phyloP scores from a whole-genome alignment of 2,797 vertebrate species.

The Liparis tanakae region DNA sequence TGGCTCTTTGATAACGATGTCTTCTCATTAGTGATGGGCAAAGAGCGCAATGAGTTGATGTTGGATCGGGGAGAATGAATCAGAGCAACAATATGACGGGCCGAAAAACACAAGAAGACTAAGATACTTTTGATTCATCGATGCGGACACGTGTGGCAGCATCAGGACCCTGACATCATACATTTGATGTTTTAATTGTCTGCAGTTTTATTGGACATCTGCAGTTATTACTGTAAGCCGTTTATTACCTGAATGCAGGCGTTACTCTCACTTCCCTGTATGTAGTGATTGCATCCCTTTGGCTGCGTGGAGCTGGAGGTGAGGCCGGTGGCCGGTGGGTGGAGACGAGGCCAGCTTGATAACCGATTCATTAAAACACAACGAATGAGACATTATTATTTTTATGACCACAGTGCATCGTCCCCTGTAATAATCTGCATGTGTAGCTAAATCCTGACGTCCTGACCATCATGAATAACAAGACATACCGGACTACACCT shows the following conservation, averaged over 20 bases:
- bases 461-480: neutral
- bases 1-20: neutral
- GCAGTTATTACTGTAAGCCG: conserved; percentile 2
- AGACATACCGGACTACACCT: neutral
- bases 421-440: neutral
- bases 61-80: neutral
- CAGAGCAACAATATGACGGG: neutral
- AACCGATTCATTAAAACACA: conserved; percentile 21
- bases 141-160: neutral
- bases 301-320: neutral
- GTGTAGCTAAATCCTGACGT: neutral
- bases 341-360: conserved; percentile 16
- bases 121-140: neutral
- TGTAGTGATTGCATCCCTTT: neutral
- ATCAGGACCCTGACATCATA: neutral
- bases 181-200: neutral
- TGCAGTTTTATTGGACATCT: neutral
- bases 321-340: conserved; percentile 2
- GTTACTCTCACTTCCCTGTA: neutral
- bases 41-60: neutral
- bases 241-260: conserved; percentile 4
- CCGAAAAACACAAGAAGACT: neutral
- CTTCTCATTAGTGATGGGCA: neutral
- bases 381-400: conserved; percentile 18
- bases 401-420: conserved; percentile 17